Percentiles rank a stretch among this genome's conserved stretches.
Evolutionary conservation across 2,888 invertebrate species (phyloP).

Genomic region (Clivina fossor): DNA sequence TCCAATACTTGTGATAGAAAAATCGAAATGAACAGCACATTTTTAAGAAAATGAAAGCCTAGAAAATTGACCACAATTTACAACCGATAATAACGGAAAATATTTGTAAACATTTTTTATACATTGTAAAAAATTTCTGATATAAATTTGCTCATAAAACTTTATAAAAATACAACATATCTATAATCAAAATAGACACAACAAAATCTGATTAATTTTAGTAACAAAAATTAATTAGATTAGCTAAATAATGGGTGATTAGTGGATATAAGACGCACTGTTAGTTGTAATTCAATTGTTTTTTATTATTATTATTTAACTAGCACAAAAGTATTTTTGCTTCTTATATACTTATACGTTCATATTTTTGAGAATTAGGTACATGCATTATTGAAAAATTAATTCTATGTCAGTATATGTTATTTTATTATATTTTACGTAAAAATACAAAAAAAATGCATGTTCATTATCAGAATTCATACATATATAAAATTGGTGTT

Average conservation of each 20-base stretch:
- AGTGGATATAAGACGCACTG: slow-evolving; percentile 18
- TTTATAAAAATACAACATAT: slow-evolving; percentile 10
- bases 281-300: slow-evolving; percentile 3
- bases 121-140: too few relatives aligned
- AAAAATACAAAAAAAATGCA: too few relatives aligned
- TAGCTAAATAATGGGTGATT: slow-evolving; percentile 13
- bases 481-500: slow-evolving; percentile 8
- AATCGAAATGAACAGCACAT: too few relatives aligned
- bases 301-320: slow-evolving; percentile 6
- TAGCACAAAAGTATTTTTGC: slow-evolving; percentile 20
- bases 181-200: background rate
- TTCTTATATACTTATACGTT: slow-evolving; percentile 7
- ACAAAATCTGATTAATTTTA: slow-evolving; percentile 2
- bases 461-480: too few relatives aligned
- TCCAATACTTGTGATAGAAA: too few relatives aligned
- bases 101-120: too few relatives aligned
- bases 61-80: background rate
- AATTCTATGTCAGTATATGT: too few relatives aligned
- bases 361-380: too few relatives aligned
- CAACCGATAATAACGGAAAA: background rate
- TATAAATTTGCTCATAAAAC: slow-evolving; percentile 25
- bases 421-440: background rate
- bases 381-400: too few relatives aligned
- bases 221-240: slow-evolving; percentile 8
- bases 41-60: background rate